These are phyloP conservation scores for Acomys russatus DNA, from an alignment of 2,797 vertebrate genomes.

Conservation along the genomic window DNA sequence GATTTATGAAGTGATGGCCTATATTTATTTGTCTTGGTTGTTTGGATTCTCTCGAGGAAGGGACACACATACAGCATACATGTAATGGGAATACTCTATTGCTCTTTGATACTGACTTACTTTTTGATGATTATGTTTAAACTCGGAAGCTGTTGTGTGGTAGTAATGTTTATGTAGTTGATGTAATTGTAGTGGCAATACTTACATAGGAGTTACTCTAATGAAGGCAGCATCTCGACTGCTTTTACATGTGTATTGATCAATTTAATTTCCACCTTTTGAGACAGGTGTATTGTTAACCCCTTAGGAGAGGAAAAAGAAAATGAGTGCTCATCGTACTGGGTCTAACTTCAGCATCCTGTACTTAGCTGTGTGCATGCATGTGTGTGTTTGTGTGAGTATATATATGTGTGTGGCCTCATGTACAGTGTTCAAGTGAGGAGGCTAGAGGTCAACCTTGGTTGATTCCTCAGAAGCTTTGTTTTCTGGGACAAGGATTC, in stretches of 20 bases:
- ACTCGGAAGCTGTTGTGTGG: not conserved
- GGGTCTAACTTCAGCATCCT: not conserved
- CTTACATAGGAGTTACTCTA: not conserved
- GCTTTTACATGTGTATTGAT: not conserved
- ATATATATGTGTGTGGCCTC: not conserved
- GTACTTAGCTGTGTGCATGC: not conserved
- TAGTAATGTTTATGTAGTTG: not conserved
- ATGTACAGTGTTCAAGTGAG: not conserved
- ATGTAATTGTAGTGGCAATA: not conserved
- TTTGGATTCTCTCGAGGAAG: not conserved
- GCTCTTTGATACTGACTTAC: not conserved
- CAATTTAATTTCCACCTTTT: conserved; percentile 15
- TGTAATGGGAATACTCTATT: not conserved
- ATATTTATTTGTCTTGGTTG: not conserved
- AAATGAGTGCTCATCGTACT: not conserved
- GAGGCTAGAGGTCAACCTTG: not conserved
- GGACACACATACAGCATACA: not conserved
- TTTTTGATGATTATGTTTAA: conserved; percentile 26
- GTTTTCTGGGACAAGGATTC: not conserved
- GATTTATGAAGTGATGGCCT: not conserved
- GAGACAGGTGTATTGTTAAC: not conserved
- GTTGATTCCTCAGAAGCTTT: not conserved
- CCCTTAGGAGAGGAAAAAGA: not conserved
- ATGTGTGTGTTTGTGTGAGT: not conserved
- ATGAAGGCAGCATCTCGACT: not conserved